These are phyloP conservation scores for Gnathonemus longibarbis DNA, from an alignment of 2,113 vertebrate species.

Conservation along the genomic window DNA sequence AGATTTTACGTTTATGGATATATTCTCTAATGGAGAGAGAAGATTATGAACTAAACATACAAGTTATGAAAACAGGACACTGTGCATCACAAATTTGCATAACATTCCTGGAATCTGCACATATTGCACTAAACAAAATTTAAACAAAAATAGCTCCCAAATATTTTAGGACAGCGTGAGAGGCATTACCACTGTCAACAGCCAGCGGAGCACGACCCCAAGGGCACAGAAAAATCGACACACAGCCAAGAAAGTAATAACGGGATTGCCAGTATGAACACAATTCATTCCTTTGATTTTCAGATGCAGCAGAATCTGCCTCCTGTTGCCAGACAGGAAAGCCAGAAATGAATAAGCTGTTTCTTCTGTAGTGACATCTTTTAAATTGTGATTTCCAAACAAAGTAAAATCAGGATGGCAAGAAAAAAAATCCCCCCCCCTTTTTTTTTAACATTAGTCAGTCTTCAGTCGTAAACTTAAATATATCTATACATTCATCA, in stretches of 20 bases:
- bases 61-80: slow-evolving; percentile 7
- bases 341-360: not conserved
- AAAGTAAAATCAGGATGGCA: not conserved
- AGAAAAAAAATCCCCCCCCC: not conserved
- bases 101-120: slow-evolving; percentile 20
- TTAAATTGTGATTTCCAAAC: not conserved
- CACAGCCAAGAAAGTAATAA: not conserved
- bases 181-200: not conserved
- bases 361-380: not conserved
- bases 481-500: not conserved
- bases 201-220: not conserved
- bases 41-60: not conserved
- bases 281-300: not conserved
- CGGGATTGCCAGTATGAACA: not conserved
- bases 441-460: not conserved
- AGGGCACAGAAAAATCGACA: not conserved
- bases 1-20: slow-evolving; percentile 28
- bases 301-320: not conserved
- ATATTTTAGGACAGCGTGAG: not conserved
- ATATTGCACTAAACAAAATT: slow-evolving; percentile 14
- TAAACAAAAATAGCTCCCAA: not conserved
- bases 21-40: slow-evolving; percentile 23
- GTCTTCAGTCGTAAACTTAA: not conserved
- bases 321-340: not conserved
- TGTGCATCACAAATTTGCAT: slow-evolving; percentile 28